Percentiles rank a stretch among this genome's conserved stretches.
phyloP scores from a whole-genome alignment of 2,888 invertebrate genomes.

The Pachydiplax longipennis region DNA sequence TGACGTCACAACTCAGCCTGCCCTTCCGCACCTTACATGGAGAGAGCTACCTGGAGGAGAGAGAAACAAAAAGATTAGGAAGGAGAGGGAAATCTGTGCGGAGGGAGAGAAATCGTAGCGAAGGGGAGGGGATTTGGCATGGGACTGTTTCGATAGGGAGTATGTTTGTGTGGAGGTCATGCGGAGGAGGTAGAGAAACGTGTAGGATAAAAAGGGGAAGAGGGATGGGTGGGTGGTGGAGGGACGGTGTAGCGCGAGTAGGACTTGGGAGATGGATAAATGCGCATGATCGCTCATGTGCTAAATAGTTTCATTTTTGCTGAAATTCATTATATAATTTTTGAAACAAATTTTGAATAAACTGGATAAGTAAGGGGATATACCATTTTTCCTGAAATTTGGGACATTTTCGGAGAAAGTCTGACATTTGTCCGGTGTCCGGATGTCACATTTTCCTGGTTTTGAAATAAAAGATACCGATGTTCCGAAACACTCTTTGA shows the following conservation, averaged over 20 bases:
- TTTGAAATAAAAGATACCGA: too few species aligned
- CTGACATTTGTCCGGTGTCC: too few species aligned
- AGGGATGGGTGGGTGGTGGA: not conserved
- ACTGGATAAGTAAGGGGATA: too few species aligned
- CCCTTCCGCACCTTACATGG: slow-evolving; percentile 33
- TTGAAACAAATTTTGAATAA: too few species aligned
- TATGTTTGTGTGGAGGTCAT: slow-evolving; percentile 15
- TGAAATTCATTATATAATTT: too few species aligned
- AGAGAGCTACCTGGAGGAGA: slow-evolving; percentile 28
- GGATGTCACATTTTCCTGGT: too few species aligned
- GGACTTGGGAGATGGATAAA: not conserved
- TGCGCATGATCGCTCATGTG: not conserved
- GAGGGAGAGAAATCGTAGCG: not conserved
- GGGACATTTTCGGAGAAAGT: too few species aligned
- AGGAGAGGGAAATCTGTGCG: not conserved
- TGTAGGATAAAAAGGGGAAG: not conserved
- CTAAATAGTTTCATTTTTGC: too few species aligned
- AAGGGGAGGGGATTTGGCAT: not conserved
- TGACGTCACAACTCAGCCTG: slow-evolving; percentile 26
- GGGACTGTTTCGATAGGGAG: not conserved
- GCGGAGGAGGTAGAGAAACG: slow-evolving; percentile 29
- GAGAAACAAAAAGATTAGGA: slow-evolving; percentile 38
- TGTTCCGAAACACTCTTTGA: too few species aligned
- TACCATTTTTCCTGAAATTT: too few species aligned
- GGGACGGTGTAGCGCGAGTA: not conserved